Conservation (phyloP, 1,140 invertebrate genomes). For the Idris sp. region DNA sequence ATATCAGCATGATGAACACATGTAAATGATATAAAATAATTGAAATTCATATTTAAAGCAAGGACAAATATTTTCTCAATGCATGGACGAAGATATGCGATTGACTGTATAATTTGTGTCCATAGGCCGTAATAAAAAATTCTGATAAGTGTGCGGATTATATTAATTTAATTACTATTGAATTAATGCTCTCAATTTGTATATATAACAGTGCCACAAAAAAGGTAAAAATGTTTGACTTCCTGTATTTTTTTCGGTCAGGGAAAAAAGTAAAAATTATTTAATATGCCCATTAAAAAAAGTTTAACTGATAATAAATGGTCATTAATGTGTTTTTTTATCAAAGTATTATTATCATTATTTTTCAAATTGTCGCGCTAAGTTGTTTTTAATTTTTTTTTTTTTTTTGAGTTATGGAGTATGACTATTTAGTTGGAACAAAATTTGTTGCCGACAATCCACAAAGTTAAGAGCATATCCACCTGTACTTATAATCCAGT, state of each 20-base stretch:
- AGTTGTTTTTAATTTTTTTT: no score
- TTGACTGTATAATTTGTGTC: constrained; percentile 12
- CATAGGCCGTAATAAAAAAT: constrained; percentile 10
- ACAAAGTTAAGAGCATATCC: constrained; percentile 57
- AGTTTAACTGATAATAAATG: no score
- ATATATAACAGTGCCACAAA: constrained; percentile 13
- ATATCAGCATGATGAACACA: constrained; percentile 25
- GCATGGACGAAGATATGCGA: constrained; percentile 26
- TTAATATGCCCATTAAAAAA: no score
- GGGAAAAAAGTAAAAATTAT: no score
- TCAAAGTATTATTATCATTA: no score
- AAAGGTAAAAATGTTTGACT: constrained; percentile 22
- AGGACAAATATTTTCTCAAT: constrained; percentile 41
- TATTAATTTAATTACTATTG: constrained; percentile 31
- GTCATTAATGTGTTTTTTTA: no score
- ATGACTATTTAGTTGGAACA: no score
- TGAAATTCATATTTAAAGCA: constrained; percentile 48
- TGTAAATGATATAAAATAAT: constrained; percentile 28
- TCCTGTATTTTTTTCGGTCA: no score
- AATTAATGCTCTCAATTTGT: constrained; percentile 27
- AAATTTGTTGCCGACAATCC: constrained; percentile 61
- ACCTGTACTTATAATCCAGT: constrained; percentile 67
- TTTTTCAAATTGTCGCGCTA: no score
- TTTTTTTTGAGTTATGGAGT: no score
- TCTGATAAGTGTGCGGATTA: constrained; percentile 1